phyloP scores from a whole-genome alignment of 2,797 vertebrate species.

The Helostoma temminkii region DNA sequence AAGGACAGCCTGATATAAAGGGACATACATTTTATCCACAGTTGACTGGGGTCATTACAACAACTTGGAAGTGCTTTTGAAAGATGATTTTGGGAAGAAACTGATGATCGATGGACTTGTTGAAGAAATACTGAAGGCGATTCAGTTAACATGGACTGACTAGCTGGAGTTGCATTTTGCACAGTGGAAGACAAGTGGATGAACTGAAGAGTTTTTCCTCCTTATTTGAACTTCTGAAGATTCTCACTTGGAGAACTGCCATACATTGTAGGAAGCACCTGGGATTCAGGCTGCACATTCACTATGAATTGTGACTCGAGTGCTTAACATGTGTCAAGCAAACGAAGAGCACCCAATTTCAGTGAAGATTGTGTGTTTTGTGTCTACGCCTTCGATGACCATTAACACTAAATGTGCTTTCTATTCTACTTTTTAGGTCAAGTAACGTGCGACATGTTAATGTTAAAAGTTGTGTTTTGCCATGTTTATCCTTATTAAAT shows the following conservation, averaged over 20 bases:
- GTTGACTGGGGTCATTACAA: constrained; percentile 31
- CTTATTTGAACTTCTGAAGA: constrained; percentile 32
- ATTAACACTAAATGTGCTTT: constrained; percentile 96
- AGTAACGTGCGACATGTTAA: constrained; percentile 91
- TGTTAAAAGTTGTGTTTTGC: constrained; percentile 97
- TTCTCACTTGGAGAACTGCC: constrained; percentile 37
- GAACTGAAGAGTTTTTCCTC: constrained; percentile 12
- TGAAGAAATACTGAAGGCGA: constrained; percentile 35
- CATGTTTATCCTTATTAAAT: constrained; percentile 99
- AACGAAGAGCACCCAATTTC: constrained; percentile 86
- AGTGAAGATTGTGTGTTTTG: constrained; percentile 93
- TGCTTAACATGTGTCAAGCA: constrained; percentile 55
- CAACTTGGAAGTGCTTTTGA: constrained; percentile 41
- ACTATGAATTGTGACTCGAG: constrained; percentile 47
- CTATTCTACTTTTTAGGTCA: constrained; percentile 96
- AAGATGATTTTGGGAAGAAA: constrained; percentile 32
- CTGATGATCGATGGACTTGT: constrained; percentile 4
- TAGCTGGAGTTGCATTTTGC: constrained; percentile 26
- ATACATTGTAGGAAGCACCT: constrained; percentile 28
- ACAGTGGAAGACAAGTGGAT: constrained; percentile 20
- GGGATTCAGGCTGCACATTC: constrained; percentile 38
- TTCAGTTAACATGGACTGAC: constrained; percentile 39
- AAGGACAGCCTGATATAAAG: constrained; percentile 32
- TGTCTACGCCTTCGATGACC: constrained; percentile 94
- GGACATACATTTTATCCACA: constrained; percentile 17